Percentiles rank a stretch among this genome's conserved stretches.
Evolutionary conservation across 2,797 vertebrate species (phyloP).

Genomic region (Zalophus californianus): DNA sequence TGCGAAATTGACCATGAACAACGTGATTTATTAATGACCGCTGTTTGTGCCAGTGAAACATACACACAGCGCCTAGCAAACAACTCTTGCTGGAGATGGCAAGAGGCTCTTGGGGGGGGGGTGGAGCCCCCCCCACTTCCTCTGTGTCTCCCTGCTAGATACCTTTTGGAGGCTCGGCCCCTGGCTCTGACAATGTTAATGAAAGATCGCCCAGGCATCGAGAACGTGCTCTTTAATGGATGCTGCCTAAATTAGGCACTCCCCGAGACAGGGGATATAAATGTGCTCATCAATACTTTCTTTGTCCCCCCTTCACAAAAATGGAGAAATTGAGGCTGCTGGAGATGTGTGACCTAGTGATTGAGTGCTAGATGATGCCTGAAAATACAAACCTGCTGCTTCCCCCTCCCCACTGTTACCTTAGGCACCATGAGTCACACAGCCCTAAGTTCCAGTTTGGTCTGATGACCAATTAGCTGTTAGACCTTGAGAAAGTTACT

Average conservation of each 20-base stretch:
- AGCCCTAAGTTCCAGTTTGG: background rate
- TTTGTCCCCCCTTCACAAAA: background rate
- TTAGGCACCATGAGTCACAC: background rate
- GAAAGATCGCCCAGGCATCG: background rate
- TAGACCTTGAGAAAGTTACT: background rate
- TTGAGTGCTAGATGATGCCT: background rate
- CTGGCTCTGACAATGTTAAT: background rate
- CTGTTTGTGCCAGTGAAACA: background rate
- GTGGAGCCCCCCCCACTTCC: background rate
- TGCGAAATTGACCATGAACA: conserved; percentile 66
- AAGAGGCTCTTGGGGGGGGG: background rate
- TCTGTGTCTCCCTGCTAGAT: too few species aligned
- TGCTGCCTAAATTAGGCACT: background rate
- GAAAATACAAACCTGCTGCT: background rate
- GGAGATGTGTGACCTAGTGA: background rate
- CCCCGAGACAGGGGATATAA: background rate
- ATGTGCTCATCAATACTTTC: rapidly evolving
- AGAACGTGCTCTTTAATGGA: background rate
- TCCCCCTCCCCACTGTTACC: too few species aligned
- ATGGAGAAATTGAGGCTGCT: background rate
- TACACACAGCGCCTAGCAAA: background rate
- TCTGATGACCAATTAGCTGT: background rate
- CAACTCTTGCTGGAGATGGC: background rate
- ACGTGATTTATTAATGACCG: background rate
- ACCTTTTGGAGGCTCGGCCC: background rate